These are phyloP conservation scores for Nestor notabilis DNA, from an alignment of 2,113 vertebrate genomes.

Conservation along the genomic window DNA sequence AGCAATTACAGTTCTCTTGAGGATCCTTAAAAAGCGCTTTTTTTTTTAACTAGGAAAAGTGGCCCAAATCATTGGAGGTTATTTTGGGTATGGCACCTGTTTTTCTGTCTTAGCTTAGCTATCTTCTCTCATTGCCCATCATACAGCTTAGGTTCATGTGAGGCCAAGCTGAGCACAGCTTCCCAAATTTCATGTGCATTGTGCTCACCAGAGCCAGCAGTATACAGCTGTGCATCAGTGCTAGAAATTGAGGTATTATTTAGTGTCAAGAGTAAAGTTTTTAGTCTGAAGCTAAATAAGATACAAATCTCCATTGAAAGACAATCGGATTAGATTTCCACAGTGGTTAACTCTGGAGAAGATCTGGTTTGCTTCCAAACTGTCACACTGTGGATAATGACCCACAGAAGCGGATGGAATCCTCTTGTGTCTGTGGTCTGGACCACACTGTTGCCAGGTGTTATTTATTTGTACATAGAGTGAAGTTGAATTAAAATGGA, in stretches of 20 bases:
- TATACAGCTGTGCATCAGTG: background rate
- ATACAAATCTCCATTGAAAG: background rate
- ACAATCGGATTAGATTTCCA: fast-evolving
- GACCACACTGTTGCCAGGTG: background rate
- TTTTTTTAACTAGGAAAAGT: background rate
- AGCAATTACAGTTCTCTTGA: background rate
- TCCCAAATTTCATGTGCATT: background rate
- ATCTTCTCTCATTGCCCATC: background rate
- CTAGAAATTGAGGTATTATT: background rate
- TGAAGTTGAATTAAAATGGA: background rate
- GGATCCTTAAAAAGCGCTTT: background rate
- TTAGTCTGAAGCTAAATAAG: background rate
- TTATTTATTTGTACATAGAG: background rate
- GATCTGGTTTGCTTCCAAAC: background rate
- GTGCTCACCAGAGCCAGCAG: background rate
- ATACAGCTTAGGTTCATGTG: background rate
- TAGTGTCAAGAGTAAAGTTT: background rate
- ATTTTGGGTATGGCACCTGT: background rate
- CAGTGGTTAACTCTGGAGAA: background rate
- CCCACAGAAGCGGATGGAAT: background rate
- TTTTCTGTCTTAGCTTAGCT: background rate
- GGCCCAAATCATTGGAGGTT: background rate
- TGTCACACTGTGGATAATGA: background rate
- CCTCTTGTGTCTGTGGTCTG: background rate
- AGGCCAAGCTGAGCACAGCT: background rate